Evolutionary conservation across 2,797 vertebrate genomes (phyloP).

Genomic region (Sylvilagus floridanus): DNA sequence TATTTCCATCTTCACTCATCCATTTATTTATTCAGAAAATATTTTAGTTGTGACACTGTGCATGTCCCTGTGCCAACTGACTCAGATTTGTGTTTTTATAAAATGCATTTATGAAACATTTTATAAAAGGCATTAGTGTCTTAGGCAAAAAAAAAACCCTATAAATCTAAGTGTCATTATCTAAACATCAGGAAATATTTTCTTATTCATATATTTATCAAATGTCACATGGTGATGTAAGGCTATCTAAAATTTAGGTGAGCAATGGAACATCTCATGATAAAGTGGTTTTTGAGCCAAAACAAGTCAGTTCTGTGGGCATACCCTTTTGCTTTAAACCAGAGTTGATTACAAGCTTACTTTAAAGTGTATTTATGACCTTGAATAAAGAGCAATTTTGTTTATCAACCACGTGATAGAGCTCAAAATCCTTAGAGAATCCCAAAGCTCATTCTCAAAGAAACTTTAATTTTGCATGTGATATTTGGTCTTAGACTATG

Average conservation of each 20-base stretch:
- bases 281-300: constrained; percentile 17
- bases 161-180: constrained; percentile 54
- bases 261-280: neutral
- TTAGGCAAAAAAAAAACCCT: neutral
- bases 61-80: neutral
- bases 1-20: constrained; percentile 4
- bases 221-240: neutral
- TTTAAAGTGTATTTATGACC: constrained; percentile 46
- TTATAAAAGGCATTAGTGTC: constrained; percentile 55
- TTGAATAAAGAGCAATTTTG: constrained; percentile 56
- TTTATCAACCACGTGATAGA: neutral
- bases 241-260: neutral
- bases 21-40: constrained; percentile 65
- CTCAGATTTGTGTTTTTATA: constrained; percentile 42
- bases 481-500: neutral
- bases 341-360: constrained; percentile 47
- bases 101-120: constrained; percentile 44
- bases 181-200: constrained; percentile 51
- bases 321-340: constrained; percentile 56
- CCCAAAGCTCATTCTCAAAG: constrained; percentile 36
- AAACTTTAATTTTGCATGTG: constrained; percentile 49
- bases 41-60: constrained; percentile 21
- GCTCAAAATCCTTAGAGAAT: constrained; percentile 18
- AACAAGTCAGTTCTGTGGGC: constrained; percentile 3
- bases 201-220: constrained; percentile 52